Base-by-base conservation (phyloP, 1,140 invertebrate species). In the Venustaconcha ellipsiformis region DNA sequence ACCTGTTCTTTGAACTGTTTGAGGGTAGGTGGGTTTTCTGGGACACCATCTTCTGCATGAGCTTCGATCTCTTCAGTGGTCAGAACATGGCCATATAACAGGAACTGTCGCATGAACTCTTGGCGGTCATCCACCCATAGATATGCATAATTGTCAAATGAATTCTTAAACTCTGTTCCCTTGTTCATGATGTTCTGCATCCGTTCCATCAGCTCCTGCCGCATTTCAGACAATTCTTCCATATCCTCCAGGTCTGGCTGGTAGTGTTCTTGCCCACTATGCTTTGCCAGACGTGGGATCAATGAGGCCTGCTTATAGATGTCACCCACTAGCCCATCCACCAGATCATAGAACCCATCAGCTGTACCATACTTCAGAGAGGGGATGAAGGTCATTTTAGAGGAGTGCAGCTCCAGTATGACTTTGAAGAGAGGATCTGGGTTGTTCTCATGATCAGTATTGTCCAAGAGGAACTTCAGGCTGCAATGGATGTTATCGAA, bases 1-100 rank as follows among this genome's bases (percentile, higher is more conserved):
- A n/a, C n/a, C 89, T 97, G 95, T 90, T 97, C 95, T 72, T 95
- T 93, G 88, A 97, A 98, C 72, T 94, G 93, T 80, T 96, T 95
- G 91, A 98, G 95, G 82, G 94, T 95, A 13, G 96, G 96, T 20
- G 94, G 89, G 91, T 92, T 81, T 92, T 91, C 58, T 11, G 89
- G 89, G 5, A 90, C 88, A 30, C 88, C 88, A 18, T 88, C 86
- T 67, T 90, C 90, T 48, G 91, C 87, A 78, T 96, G 92, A 80
- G 94, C 92, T 80, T 97, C 96, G 72, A 96, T 93, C 90, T 98
- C 96, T 84, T 98, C 96, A 1, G 92, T 90, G 62, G 94, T 94
- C 37, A 97, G 90, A 85, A 96, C 95, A 80, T 95, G 93, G 62
- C 95, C 95, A 85, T 97, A 98, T 55, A 94, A 93, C 56, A 98